A percentile compares a stretch with the other conserved stretches of the same genome.
Evolutionary conservation across 1,140 invertebrate species (phyloP).

Genomic region (Proales similis): DNA sequence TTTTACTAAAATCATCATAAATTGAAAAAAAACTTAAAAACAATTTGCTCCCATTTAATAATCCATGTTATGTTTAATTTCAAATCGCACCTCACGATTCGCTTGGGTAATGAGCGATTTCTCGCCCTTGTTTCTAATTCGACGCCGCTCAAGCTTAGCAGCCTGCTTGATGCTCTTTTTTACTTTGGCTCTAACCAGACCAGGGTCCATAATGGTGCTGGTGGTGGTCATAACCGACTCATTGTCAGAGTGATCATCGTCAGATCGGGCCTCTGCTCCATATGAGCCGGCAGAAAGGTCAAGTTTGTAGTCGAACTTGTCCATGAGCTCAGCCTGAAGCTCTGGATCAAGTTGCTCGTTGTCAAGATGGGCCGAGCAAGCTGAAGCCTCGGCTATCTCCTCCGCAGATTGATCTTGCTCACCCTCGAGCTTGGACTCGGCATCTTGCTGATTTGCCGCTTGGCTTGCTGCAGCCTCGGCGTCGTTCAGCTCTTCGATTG

Average conservation of each 20-base stretch:
- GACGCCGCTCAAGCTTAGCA: constrained; percentile 9
- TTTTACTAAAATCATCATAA: too few species aligned
- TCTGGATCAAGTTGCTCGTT: neutral
- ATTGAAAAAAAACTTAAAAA: too few species aligned
- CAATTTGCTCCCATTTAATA: too few species aligned
- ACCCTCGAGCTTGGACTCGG: constrained; percentile 40
- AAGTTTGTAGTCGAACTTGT: constrained; percentile 25
- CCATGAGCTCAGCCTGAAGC: constrained; percentile 1
- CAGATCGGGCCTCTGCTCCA: neutral
- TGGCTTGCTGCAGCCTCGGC: neutral
- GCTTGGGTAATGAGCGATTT: neutral
- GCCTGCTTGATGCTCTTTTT: constrained; percentile 10
- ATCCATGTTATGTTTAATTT: constrained; percentile 36
- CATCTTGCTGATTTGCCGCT: constrained; percentile 37
- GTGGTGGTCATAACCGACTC: constrained; percentile 25
- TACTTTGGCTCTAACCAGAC: constrained; percentile 4
- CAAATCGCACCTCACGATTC: constrained; percentile 13
- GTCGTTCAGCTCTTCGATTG: constrained; percentile 53
- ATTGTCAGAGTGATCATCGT: constrained; percentile 31
- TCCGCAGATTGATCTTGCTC: constrained; percentile 44
- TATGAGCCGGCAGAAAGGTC: too few species aligned
- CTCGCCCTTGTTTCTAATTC: constrained; percentile 31
- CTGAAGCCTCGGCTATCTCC: constrained; percentile 40
- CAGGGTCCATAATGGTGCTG: constrained; percentile 24
- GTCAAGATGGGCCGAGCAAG: constrained; percentile 41